These are phyloP conservation scores for Dendronephthya gigantea DNA, from an alignment of 64 coral and sea anemone genomes.

Conservation along the genomic window DNA sequence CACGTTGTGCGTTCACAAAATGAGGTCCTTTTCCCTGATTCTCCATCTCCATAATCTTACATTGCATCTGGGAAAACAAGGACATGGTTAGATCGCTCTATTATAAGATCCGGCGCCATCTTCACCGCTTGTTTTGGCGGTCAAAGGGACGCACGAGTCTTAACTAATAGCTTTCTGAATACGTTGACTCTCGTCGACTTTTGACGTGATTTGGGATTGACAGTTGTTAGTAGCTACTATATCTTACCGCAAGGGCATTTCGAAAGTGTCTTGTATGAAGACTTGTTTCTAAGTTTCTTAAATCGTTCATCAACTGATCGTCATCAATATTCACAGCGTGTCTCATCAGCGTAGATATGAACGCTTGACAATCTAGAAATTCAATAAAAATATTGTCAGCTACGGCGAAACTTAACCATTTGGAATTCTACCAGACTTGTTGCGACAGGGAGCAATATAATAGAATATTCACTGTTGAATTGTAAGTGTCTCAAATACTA, in stretches of 20 bases:
- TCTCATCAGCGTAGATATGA: background rate
- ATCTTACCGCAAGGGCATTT: background rate
- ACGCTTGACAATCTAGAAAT: background rate
- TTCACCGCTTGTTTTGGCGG: too few relatives aligned
- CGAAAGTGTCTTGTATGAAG: constrained; percentile 1
- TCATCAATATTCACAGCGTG: background rate
- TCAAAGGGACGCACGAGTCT: too few relatives aligned
- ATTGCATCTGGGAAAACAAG: background rate
- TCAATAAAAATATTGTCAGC: background rate
- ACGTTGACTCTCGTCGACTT: too few relatives aligned
- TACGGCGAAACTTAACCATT: too few relatives aligned
- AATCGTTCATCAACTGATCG: background rate
- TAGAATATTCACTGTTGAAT: too few relatives aligned
- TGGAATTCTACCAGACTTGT: too few relatives aligned
- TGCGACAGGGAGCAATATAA: too few relatives aligned
- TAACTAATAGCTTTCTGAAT: too few relatives aligned
- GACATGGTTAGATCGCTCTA: too few relatives aligned
- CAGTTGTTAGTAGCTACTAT: background rate
- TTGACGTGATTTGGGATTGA: too few relatives aligned
- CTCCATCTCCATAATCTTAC: background rate
- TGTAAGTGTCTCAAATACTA: too few relatives aligned
- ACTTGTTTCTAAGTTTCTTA: background rate
- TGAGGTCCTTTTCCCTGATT: constrained; percentile 7
- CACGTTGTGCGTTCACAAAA: background rate
- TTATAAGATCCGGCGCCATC: too few relatives aligned